Conservation (phyloP, 2,113 vertebrate genomes). For the Willisornis vidua region DNA sequence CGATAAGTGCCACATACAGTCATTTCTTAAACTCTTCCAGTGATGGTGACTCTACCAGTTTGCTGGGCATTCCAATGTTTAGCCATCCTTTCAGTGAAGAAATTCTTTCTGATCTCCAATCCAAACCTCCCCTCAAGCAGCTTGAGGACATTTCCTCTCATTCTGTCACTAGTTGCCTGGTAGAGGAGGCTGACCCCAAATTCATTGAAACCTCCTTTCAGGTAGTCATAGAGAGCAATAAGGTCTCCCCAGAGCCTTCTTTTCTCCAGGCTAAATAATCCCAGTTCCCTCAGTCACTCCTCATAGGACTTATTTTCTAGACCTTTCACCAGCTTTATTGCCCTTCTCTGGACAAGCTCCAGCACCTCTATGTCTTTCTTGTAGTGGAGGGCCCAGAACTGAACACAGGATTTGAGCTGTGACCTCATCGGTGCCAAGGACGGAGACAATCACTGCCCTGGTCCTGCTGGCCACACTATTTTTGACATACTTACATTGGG, state of each 20-base stretch:
- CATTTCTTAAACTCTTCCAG: background rate
- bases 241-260: background rate
- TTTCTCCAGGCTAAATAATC: background rate
- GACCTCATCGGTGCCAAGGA: background rate
- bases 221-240: background rate
- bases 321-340: fast-evolving
- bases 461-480: background rate
- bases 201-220: background rate
- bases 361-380: background rate
- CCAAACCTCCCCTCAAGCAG: background rate
- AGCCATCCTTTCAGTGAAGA: background rate
- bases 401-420: background rate
- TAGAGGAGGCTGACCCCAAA: background rate
- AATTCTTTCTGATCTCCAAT: background rate
- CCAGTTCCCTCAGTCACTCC: background rate
- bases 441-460: background rate
- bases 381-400: background rate
- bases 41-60: background rate
- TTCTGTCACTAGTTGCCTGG: too few species aligned
- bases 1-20: background rate
- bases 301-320: background rate
- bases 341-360: fast-evolving
- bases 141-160: background rate
- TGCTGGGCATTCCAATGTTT: background rate
- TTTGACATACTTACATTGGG: background rate